Evolutionary conservation across 2,113 vertebrate genomes (phyloP).

Genomic region (Sakesphorus luctuosus): DNA sequence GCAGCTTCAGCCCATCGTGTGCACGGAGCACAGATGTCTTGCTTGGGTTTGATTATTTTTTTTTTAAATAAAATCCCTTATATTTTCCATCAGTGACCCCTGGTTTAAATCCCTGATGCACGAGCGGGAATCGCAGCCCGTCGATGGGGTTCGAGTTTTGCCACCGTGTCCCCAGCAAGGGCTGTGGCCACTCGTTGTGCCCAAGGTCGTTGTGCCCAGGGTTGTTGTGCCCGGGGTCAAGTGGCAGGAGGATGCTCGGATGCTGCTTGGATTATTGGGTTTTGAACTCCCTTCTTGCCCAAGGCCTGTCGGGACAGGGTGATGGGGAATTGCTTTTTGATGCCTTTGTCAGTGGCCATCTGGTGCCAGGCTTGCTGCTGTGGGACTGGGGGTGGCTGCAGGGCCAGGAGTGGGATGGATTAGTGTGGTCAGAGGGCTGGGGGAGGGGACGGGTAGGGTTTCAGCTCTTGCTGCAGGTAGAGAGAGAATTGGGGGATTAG

Average conservation of each 20-base stretch:
- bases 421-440: slow-evolving; percentile 20
- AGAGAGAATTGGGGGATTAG: slow-evolving; percentile 43
- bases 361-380: slow-evolving; percentile 66
- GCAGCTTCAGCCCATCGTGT: background rate
- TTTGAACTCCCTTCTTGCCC: background rate
- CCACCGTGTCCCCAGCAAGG: accelerated
- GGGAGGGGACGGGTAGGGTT: slow-evolving; percentile 22
- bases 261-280: background rate
- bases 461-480: slow-evolving; percentile 50
- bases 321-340: slow-evolving; percentile 12
- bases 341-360: slow-evolving; percentile 66
- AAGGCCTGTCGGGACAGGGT: background rate
- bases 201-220: background rate
- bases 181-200: background rate
- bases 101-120: background rate
- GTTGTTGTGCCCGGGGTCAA: background rate
- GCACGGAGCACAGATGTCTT: slow-evolving; percentile 41
- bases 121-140: background rate
- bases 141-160: background rate
- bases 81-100: slow-evolving; percentile 21
- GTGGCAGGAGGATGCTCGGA: background rate
- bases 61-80: slow-evolving; percentile 2
- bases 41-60: background rate
- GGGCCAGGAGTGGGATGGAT: slow-evolving; percentile 43
- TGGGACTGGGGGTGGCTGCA: slow-evolving; percentile 47